phyloP scores from a whole-genome alignment of 2,113 vertebrate genomes.

The Pangasianodon hypophthalmus region DNA sequence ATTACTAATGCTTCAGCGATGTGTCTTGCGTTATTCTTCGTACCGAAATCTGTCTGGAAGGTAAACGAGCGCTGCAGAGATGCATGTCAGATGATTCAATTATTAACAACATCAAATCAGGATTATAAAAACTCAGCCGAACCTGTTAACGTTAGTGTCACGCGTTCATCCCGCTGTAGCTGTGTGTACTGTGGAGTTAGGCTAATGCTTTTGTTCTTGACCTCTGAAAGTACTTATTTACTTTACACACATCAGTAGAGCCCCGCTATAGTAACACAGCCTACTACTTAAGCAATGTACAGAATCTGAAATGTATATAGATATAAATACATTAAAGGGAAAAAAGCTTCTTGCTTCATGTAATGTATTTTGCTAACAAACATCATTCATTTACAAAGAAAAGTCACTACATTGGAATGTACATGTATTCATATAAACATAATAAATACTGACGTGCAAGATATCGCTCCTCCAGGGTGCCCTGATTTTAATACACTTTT shows the following conservation, averaged over 20 bases:
- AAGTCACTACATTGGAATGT: conserved; percentile 67
- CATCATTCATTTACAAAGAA: conserved; percentile 53
- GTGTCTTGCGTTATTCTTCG: conserved; percentile 1
- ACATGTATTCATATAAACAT: conserved; percentile 65
- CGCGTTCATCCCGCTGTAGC: conserved; percentile 18
- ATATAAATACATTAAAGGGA: conserved; percentile 47
- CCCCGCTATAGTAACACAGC: neutral
- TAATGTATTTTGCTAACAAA: conserved; percentile 57
- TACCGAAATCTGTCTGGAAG: conserved; percentile 5
- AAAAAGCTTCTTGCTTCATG: conserved; percentile 44
- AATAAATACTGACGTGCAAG: conserved; percentile 66
- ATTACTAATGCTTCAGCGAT: neutral
- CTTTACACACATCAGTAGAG: conserved; percentile 27
- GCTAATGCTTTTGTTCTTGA: conserved; percentile 32
- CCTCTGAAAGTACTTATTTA: conserved; percentile 32
- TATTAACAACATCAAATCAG: neutral
- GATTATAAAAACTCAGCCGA: neutral
- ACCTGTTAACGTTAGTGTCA: neutral
- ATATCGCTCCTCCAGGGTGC: conserved; percentile 60
- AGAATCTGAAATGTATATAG: conserved; percentile 53
- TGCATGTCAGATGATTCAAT: conserved; percentile 23
- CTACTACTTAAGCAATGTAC: conserved; percentile 44
- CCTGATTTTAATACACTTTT: conserved; percentile 69
- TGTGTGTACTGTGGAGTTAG: conserved; percentile 39
- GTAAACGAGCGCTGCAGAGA: neutral